Evolutionary conservation across 2,888 invertebrate species (phyloP), one percentile per base, ranked within the genome.

Genomic region (Onchidella celtica): DNA sequence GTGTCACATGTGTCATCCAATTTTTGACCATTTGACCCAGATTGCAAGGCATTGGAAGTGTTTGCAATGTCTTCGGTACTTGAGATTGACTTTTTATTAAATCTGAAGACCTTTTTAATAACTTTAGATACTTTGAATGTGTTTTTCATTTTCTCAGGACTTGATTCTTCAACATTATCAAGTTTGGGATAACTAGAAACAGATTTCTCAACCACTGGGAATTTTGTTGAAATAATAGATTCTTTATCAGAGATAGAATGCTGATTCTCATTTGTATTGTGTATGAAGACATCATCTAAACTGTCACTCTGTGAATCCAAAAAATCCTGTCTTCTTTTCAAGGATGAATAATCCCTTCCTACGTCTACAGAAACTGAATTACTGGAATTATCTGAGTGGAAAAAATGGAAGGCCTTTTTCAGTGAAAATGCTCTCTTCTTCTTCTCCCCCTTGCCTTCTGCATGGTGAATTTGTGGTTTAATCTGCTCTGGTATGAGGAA

Each of bases 121-220:
- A 65, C n/a, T 65, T 75, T 75, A 32, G 63, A 14, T 1, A 75
- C 29, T 34, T 65, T 75, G 40, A 32, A 47, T 32, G 29, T 75
- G 11, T 40, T 9, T 2, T 65, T 21, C 9, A 24, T 24, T n/a
- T 24, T 4, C 4, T 9, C 11, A 32, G 17, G n/a, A 6, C 14
- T 14, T 21, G 17, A 3, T 38, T 47, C 40, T 63, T n/a, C 47
- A 9, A 40, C 47, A 21, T 34, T 47, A 0, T 75, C 32, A 6
- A 65, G 34, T 36, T 32, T 36, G 14, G 72, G n/a, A 61, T n/a
- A 59, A 0, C 36, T 24, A 6, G n/a, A n/a, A 11, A 57, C 29
- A 2, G 14, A 9, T 11, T 47, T 47, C 6, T 17, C 47, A 47
- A 11, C 9, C 17, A 47, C 6, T 11, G 6, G 17, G n/a, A n/a